Evolutionary conservation across 2,888 invertebrate species (phyloP).

Genomic region (Pasiphila rectangulata): DNA sequence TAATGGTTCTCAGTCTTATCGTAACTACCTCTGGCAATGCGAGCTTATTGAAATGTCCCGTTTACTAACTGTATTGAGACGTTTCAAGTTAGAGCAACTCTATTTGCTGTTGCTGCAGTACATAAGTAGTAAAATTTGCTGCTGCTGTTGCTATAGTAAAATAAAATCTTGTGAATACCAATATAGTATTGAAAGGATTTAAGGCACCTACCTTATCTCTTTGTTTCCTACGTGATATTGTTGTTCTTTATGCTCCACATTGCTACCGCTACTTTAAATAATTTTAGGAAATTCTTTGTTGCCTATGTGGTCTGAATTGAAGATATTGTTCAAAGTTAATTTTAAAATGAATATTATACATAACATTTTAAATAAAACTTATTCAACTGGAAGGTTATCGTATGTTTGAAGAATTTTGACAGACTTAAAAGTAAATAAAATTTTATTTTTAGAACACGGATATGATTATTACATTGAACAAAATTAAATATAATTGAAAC

Average conservation of each 20-base stretch:
- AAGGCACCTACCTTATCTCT: slow-evolving; percentile 1
- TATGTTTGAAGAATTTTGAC: too few species aligned
- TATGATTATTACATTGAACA: background rate
- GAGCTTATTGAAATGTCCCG: background rate
- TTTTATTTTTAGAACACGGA: background rate
- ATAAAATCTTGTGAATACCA: too few species aligned
- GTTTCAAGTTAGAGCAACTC: background rate
- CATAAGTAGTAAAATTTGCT: too few species aligned
- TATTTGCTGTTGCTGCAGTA: background rate
- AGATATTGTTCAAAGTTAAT: background rate
- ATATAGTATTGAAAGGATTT: too few species aligned
- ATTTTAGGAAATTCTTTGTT: slow-evolving; percentile 2
- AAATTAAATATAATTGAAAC: slow-evolving; percentile 4
- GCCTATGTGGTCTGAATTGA: background rate
- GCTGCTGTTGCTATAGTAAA: too few species aligned
- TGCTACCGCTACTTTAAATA: background rate
- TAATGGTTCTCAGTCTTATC: slow-evolving; percentile 10
- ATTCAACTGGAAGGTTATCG: too few species aligned
- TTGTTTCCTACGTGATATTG: background rate
- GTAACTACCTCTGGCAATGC: slow-evolving; percentile 10
- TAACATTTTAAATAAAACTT: too few species aligned
- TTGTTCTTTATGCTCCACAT: background rate
- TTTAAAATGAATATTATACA: too few species aligned
- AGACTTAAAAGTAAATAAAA: background rate
- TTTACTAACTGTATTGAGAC: slow-evolving; percentile 1